Conservation (phyloP, 2,113 vertebrate genomes). For the Apteryx owenii region DNA sequence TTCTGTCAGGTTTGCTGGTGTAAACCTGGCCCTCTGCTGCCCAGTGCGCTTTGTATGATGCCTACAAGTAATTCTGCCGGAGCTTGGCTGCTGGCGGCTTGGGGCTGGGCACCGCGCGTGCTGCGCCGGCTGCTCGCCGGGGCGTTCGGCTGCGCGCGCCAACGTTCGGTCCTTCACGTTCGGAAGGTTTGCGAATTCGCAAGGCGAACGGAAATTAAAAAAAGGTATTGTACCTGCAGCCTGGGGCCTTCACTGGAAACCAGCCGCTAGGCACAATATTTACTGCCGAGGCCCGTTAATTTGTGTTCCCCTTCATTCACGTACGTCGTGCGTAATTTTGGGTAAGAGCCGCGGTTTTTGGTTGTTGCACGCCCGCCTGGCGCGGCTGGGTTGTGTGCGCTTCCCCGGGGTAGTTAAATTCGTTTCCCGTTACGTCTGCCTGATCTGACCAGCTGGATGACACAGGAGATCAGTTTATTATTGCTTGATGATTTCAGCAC, state of each 20-base stretch:
- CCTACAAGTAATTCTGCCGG: too few relatives aligned
- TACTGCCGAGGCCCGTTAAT: too few relatives aligned
- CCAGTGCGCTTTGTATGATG: accelerated
- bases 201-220: accelerated
- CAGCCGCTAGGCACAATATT: not conserved
- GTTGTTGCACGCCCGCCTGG: too few relatives aligned
- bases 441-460: not conserved
- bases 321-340: too few relatives aligned
- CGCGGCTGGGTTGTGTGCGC: too few relatives aligned
- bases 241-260: not conserved
- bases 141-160: accelerated
- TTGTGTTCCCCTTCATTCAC: too few relatives aligned
- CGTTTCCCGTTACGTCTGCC: too few relatives aligned
- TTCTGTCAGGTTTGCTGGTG: not conserved
- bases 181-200: not conserved
- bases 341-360: too few relatives aligned
- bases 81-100: too few relatives aligned
- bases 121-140: not conserved
- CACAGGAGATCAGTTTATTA: not conserved
- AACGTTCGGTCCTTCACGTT: accelerated
- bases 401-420: too few relatives aligned
- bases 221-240: not conserved
- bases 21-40: not conserved
- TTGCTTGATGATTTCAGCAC: not conserved
- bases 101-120: too few relatives aligned